phyloP scores from a whole-genome alignment of 2,888 invertebrate genomes.

The Alsophila aescularia region DNA sequence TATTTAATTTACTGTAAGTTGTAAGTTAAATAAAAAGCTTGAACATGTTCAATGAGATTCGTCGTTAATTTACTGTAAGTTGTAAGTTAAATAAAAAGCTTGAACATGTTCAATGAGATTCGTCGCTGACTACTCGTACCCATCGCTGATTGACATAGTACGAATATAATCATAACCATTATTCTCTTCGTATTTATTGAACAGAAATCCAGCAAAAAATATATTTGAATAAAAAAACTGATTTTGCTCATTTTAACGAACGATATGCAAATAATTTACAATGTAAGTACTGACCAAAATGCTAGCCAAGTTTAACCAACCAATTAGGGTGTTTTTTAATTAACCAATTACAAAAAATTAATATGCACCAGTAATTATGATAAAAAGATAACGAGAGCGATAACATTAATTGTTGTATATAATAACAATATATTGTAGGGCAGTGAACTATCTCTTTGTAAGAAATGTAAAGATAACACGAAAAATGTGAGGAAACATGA shows the following conservation, averaged over 20 bases:
- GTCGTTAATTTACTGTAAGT: too few relatives aligned
- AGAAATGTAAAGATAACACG: too few relatives aligned
- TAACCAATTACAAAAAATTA: slow-evolving; percentile 18
- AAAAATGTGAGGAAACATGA: too few relatives aligned
- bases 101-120: too few relatives aligned
- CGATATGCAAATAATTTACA: slow-evolving; percentile 33
- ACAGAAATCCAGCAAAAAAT: neutral
- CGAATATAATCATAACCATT: neutral
- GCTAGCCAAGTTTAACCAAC: slow-evolving; percentile 4
- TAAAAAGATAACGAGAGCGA: slow-evolving; percentile 36
- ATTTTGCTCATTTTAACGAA: neutral
- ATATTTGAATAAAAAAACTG: neutral
- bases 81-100: too few relatives aligned
- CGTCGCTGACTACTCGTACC: too few relatives aligned
- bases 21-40: too few relatives aligned
- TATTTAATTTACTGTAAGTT: too few relatives aligned
- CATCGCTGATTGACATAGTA: too few relatives aligned
- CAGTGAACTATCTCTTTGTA: too few relatives aligned
- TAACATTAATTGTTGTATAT: slow-evolving; percentile 21
- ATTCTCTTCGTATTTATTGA: neutral
- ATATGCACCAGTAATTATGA: slow-evolving; percentile 44
- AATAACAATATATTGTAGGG: neutral
- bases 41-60: too few relatives aligned
- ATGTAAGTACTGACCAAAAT: slow-evolving; percentile 19
- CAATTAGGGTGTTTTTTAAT: slow-evolving; percentile 13